Evolutionary conservation across 2,113 vertebrate genomes (phyloP).

Genomic region (Struthio camelus): DNA sequence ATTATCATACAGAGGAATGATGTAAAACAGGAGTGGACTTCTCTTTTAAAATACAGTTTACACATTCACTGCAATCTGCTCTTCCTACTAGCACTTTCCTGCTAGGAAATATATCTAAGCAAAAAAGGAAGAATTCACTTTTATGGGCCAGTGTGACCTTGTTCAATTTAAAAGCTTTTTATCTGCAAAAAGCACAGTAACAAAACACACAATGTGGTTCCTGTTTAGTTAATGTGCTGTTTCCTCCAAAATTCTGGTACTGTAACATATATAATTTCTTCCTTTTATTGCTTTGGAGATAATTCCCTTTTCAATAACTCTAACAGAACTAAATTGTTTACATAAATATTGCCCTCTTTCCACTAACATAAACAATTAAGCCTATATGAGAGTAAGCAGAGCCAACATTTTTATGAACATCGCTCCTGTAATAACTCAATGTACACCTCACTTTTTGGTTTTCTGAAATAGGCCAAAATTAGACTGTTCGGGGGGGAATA

Average conservation of each 20-base stretch:
- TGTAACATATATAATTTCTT: constrained; percentile 15
- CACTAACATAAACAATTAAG: neutral
- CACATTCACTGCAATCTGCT: neutral
- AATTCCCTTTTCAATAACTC: neutral
- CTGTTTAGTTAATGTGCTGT: constrained; percentile 3
- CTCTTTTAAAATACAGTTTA: neutral
- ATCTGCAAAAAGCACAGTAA: neutral
- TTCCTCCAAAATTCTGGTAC: neutral
- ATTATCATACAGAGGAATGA: neutral
- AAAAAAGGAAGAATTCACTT: constrained; percentile 13
- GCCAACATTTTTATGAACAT: neutral
- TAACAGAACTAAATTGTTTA: constrained; percentile 24
- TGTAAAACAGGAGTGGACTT: neutral
- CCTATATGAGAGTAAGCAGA: neutral
- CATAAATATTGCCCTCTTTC: constrained; percentile 32
- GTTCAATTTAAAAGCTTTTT: constrained; percentile 4
- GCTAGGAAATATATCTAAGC: neutral
- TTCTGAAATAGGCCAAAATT: neutral
- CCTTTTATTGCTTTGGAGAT: constrained; percentile 9
- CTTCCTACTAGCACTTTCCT: neutral
- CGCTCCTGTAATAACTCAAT: neutral
- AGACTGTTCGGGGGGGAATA: neutral
- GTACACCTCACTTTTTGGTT: neutral
- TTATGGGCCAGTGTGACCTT: neutral
- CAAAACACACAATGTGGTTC: neutral